Evolutionary conservation across 92 coral and sea anemone genomes (phyloP).

Genomic region (Zoanthus solanderi): DNA sequence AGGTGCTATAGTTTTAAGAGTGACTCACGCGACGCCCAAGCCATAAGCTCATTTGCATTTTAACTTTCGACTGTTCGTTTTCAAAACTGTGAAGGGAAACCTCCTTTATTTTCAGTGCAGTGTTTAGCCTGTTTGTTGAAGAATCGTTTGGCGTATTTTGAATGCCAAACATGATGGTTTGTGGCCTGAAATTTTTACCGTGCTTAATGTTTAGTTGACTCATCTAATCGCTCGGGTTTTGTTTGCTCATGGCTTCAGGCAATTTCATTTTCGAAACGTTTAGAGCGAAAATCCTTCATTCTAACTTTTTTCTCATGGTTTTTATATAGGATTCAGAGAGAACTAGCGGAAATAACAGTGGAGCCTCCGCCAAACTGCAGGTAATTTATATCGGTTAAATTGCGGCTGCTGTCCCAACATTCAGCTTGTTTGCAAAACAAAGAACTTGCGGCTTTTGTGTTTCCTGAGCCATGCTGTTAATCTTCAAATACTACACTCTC

Average conservation of each 20-base stretch:
- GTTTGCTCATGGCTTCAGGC: conserved; percentile 44
- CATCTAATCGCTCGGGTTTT: conserved; percentile 41
- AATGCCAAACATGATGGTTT: not conserved
- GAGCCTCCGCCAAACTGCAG: conserved; percentile 99
- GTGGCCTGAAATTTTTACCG: conserved; percentile 20
- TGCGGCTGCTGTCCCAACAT: conserved; percentile 55
- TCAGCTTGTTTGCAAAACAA: conserved; percentile 77
- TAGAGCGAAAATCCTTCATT: conserved; percentile 2
- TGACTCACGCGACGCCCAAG: conserved; percentile 56
- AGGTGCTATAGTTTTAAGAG: not conserved
- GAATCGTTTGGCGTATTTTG: conserved; percentile 35
- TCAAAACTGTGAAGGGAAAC: conserved; percentile 2
- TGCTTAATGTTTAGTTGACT: conserved; percentile 23
- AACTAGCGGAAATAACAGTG: conserved; percentile 94
- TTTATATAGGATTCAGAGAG: conserved; percentile 88
- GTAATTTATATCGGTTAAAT: conserved; percentile 63
- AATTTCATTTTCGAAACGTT: not conserved
- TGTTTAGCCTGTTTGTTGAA: conserved; percentile 7
- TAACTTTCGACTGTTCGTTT: conserved; percentile 68
- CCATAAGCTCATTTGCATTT: conserved; percentile 65
- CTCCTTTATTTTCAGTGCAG: not conserved
- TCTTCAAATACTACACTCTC: conserved; percentile 45
- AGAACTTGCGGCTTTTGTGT: conserved; percentile 67
- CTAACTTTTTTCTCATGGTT: conserved; percentile 42
- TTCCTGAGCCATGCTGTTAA: conserved; percentile 47